Evolutionary conservation across 2,797 vertebrate genomes (phyloP), one percentile per base, ranked within the genome.

Genomic region (Aldrovandia affinis): DNA sequence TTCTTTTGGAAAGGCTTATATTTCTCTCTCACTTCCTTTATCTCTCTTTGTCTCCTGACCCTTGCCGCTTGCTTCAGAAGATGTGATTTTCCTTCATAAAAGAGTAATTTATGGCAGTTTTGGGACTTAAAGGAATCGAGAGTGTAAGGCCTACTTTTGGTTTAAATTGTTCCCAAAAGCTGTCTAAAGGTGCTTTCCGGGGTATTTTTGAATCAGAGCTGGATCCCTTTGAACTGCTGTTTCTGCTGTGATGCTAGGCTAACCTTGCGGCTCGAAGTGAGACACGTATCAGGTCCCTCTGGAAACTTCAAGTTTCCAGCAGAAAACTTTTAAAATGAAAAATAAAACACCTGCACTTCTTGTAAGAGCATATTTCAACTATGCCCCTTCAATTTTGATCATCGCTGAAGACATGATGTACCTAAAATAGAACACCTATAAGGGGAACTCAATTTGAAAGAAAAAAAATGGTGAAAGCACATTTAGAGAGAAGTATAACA

Each of bases 151-250:
- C 50, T 80, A 57, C 28, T 68, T 50, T 28, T 14, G 25, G 22
- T 84, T 81, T 73, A 81, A 81, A 81, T 81, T 79, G 52, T 14
- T 68, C 30, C 52, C 78, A 39, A 52, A 59, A 68, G 83, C 54
- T 73, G 54, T 84, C 59, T 28, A 61, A 42, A 36, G 78, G 75
- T 84, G 61, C 52, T 81, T 81, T 73, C 55, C 15, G 75, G 65
- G 18, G 52, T 39, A 70, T 44, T 61, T 70, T 75, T 18, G 22
- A 85, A 70, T 68, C 44, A 36, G 25, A 79, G 61, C 44, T 65
- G 57, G 55, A 84, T 85, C 14, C 36, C 54, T 75, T 85, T 81
- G 61, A 55, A 81, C 36, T 59, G 25, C 36, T 50, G 79, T 79
- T 79, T 52, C 78, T 33, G n/a, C 25, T 52, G 20, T 85, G 52